Evolutionary conservation across 1,140 invertebrate genomes (phyloP).

Genomic region (Parapsyche elsis): DNA sequence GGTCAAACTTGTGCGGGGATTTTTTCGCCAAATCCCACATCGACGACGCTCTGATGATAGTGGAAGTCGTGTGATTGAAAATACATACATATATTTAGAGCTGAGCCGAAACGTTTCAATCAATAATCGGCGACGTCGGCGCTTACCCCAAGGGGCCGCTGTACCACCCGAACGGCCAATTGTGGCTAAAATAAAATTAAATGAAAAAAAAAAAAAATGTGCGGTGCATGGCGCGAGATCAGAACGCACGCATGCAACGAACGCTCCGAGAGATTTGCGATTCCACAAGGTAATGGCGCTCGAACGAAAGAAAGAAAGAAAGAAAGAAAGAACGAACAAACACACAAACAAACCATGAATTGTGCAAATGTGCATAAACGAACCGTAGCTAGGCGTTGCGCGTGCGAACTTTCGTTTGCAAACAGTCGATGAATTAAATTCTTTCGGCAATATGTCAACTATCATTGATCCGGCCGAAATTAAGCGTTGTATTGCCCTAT

Average conservation of each 20-base stretch:
- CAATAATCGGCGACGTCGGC: slow-evolving; percentile 52
- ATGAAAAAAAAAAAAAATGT: not conserved
- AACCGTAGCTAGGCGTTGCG: no score
- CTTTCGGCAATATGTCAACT: no score
- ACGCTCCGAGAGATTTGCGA: not conserved
- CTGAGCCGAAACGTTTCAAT: slow-evolving; percentile 35
- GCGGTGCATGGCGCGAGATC: not conserved
- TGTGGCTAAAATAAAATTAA: not conserved
- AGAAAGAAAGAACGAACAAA: no score
- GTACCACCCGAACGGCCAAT: slow-evolving; percentile 2
- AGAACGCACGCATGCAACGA: not conserved
- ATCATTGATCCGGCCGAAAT: no score
- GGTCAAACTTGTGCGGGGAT: no score
- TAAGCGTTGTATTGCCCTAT: no score
- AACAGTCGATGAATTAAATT: no score
- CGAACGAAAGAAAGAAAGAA: not conserved
- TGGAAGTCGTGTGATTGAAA: slow-evolving; percentile 4
- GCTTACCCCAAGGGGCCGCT: slow-evolving; percentile 16
- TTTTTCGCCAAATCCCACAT: not conserved
- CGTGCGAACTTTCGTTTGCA: no score
- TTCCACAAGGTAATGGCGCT: no score
- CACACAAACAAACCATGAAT: no score
- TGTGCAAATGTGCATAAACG: no score
- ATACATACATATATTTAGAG: not conserved
- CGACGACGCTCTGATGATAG: not conserved